Evolutionary conservation across 1,140 invertebrate species (phyloP).

Genomic region (Drosophila orena): DNA sequence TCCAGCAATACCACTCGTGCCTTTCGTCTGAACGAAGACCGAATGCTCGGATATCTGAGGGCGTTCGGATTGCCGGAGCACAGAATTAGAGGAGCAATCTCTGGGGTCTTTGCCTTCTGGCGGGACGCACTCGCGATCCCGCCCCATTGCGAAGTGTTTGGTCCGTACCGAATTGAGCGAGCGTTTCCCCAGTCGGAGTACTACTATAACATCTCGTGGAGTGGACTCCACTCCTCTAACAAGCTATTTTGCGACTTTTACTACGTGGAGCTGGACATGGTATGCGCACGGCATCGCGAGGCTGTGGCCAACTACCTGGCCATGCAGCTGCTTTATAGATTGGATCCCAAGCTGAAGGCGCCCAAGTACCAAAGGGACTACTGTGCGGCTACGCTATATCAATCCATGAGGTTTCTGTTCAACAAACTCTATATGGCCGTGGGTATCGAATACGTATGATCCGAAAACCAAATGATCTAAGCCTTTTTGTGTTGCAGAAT

Average conservation of each 20-base stretch:
- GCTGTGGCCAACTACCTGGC: constrained; percentile 75
- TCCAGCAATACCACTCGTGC: constrained; percentile 55
- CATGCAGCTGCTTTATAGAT: constrained; percentile 64
- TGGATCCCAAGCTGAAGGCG: constrained; percentile 63
- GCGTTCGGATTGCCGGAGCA: constrained; percentile 44
- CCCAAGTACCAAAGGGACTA: constrained; percentile 80
- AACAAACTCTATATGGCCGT: constrained; percentile 55
- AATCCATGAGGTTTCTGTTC: constrained; percentile 39
- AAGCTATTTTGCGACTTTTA: constrained; percentile 45
- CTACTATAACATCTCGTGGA: constrained; percentile 73
- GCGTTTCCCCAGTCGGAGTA: constrained; percentile 35
- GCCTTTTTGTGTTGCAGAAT: constrained; percentile 18
- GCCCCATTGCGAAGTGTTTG: constrained; percentile 9
- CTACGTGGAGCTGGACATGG: constrained; percentile 49
- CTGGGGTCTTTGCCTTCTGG: constrained; percentile 67
- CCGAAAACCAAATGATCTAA: background rate
- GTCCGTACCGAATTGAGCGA: too few relatives aligned
- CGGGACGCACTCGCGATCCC: constrained; percentile 40
- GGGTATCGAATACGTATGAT: background rate
- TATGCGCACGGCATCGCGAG: constrained; percentile 52
- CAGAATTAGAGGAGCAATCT: constrained; percentile 31
- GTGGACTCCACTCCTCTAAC: background rate
- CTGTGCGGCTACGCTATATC: constrained; percentile 32
- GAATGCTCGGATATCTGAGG: constrained; percentile 61
- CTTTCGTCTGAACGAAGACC: constrained; percentile 53